phyloP scores from a whole-genome alignment of 2,888 invertebrate genomes.

The Drosophila cracens region DNA sequence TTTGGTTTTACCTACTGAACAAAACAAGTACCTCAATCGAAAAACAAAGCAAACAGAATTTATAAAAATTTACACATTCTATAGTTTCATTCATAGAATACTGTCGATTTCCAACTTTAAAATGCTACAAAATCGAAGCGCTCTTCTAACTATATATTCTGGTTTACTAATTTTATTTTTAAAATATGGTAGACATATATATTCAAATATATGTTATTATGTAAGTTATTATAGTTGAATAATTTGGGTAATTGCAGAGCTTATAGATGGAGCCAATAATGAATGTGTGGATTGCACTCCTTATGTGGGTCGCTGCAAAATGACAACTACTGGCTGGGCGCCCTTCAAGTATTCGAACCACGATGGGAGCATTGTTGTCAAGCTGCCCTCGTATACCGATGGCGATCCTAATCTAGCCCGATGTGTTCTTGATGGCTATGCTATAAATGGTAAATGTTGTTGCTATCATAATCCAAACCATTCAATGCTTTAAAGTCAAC shows the following conservation, averaged over 20 bases:
- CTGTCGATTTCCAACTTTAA: background rate
- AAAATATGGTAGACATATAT: slow-evolving; percentile 1
- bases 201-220: background rate
- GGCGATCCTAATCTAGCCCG: background rate
- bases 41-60: background rate
- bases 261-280: background rate
- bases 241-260: background rate
- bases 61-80: background rate
- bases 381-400: background rate
- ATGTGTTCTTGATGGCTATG: slow-evolving; percentile 19
- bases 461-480: background rate
- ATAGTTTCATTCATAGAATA: background rate
- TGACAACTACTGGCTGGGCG: slow-evolving; percentile 4
- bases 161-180: background rate
- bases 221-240: background rate
- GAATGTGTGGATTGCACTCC: slow-evolving; percentile 28
- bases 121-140: background rate
- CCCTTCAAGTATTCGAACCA: background rate
- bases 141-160: background rate
- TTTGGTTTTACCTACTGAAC: too few relatives aligned
- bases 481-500: background rate
- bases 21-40: background rate
- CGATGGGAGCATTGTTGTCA: background rate
- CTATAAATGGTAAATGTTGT: slow-evolving; percentile 10
- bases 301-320: slow-evolving; percentile 6